These are phyloP conservation scores for Drosophila athabasca DNA, from an alignment of 1,140 invertebrate genomes.

Conservation along the genomic window DNA sequence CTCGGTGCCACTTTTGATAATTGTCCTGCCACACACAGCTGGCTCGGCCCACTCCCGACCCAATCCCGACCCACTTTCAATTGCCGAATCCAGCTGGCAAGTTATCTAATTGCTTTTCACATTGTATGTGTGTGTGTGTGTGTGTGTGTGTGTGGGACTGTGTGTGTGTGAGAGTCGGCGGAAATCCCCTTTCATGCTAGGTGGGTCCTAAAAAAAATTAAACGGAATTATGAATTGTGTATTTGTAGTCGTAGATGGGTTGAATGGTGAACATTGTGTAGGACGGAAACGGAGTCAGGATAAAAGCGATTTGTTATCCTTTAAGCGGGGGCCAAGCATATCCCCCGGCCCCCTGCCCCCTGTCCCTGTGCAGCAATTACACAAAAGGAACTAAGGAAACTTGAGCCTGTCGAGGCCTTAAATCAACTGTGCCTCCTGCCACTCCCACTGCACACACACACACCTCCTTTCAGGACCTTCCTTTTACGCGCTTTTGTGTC, in stretches of 20 bases:
- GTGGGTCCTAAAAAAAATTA: conserved; percentile 42
- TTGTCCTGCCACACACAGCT: conserved; percentile 52
- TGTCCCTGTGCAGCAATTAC: conserved; percentile 50
- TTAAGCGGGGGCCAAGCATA: conserved; percentile 36
- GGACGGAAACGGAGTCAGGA: conserved; percentile 41
- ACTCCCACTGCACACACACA: neutral
- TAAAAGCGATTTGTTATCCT: conserved; percentile 74
- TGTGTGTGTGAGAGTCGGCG: conserved; percentile 29
- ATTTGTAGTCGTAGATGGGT: conserved; percentile 10
- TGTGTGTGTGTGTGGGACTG: neutral
- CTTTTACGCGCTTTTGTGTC: conserved; percentile 9
- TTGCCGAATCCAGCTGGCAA: conserved; percentile 59
- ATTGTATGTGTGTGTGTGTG: conserved; percentile 7
- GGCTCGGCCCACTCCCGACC: conserved; percentile 10
- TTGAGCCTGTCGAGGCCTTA: conserved; percentile 47
- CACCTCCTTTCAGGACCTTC: neutral
- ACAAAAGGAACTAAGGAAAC: conserved; percentile 57
- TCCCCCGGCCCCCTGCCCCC: neutral
- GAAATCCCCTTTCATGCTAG: conserved; percentile 72
- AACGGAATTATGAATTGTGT: conserved; percentile 64
- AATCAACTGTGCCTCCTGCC: conserved; percentile 60
- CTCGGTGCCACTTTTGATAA: conserved; percentile 32
- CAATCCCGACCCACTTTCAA: conserved; percentile 44
- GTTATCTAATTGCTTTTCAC: conserved; percentile 77
- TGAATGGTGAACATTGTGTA: conserved; percentile 35